phyloP scores from a whole-genome alignment of 2,888 invertebrate species.

The Automeris io region DNA sequence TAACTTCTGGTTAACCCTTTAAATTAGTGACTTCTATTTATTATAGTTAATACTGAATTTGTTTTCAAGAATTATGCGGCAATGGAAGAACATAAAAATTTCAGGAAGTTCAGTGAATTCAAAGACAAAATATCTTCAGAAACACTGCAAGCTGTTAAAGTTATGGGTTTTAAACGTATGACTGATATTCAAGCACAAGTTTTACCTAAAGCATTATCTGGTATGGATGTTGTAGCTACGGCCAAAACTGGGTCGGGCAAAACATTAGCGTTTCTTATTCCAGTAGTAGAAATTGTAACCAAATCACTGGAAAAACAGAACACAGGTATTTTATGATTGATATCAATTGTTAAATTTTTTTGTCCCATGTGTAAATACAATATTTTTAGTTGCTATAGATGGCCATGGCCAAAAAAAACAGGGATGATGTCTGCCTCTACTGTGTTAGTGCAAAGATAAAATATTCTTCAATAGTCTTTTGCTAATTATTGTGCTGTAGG shows the following conservation, averaged over 20 bases:
- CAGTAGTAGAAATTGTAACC: slow-evolving; percentile 91
- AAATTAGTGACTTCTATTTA: too few relatives aligned
- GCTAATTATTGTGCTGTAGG: too few relatives aligned
- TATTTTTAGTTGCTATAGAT: too few relatives aligned
- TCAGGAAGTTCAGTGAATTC: slow-evolving; percentile 72
- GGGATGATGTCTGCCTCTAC: too few relatives aligned
- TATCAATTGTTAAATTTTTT: too few relatives aligned
- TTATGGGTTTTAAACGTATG: slow-evolving; percentile 94
- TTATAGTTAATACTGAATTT: background rate
- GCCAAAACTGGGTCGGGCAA: slow-evolving; percentile 99
- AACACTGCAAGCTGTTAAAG: slow-evolving; percentile 85
- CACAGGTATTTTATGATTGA: slow-evolving; percentile 25
- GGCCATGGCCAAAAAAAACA: too few relatives aligned
- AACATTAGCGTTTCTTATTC: slow-evolving; percentile 96
- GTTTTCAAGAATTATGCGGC: background rate
- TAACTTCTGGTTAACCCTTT: too few relatives aligned
- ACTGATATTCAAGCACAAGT: slow-evolving; percentile 95
- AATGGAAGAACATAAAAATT: slow-evolving; percentile 22
- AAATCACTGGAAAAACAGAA: slow-evolving; percentile 56
- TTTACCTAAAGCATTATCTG: slow-evolving; percentile 91
- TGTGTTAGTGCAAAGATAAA: too few relatives aligned
- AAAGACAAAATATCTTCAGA: slow-evolving; percentile 82
- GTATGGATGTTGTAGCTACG: slow-evolving; percentile 93
- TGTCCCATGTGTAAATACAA: too few relatives aligned
- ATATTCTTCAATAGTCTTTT: too few relatives aligned